A percentile compares a stretch with the other conserved stretches of the same genome.
These are phyloP conservation scores for Dendrophyllia cribrosa DNA, from an alignment of 64 coral and sea anemone genomes.

Conservation along the genomic window DNA sequence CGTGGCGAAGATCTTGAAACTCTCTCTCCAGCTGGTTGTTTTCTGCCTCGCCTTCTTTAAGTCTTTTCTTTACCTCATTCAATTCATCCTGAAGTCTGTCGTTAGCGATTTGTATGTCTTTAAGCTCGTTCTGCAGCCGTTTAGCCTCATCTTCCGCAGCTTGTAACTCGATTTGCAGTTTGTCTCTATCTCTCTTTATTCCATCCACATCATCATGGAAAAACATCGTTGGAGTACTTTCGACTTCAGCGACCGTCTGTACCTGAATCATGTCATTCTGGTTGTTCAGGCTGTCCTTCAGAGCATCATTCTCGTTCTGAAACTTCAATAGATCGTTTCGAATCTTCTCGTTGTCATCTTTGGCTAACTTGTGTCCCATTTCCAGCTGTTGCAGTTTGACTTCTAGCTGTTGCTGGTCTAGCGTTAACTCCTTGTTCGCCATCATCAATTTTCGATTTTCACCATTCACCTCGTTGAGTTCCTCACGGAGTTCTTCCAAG, in stretches of 20 bases:
- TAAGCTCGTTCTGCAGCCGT: slow-evolving; percentile 51
- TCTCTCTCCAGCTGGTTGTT: slow-evolving; percentile 75
- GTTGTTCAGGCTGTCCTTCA: slow-evolving; percentile 58
- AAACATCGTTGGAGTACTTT: slow-evolving; percentile 69
- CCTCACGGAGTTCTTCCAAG: slow-evolving; percentile 71
- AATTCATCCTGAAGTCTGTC: slow-evolving; percentile 43
- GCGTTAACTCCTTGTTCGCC: slow-evolving; percentile 83
- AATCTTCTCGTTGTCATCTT: slow-evolving; percentile 77
- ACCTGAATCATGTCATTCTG: slow-evolving; percentile 59
- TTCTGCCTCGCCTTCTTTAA: slow-evolving; percentile 74
- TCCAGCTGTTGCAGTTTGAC: slow-evolving; percentile 68
- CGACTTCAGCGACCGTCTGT: slow-evolving; percentile 73
- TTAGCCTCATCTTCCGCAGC: slow-evolving; percentile 55
- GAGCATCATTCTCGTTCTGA: slow-evolving; percentile 63
- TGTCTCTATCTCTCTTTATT: slow-evolving; percentile 78
- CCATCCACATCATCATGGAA: slow-evolving; percentile 85
- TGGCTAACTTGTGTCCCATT: slow-evolving; percentile 75
- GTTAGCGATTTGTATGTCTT: slow-evolving; percentile 71
- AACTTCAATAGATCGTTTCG: slow-evolving; percentile 62
- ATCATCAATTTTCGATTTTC: slow-evolving; percentile 73
- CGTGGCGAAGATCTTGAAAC: slow-evolving; percentile 71
- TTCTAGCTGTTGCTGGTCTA: slow-evolving; percentile 67
- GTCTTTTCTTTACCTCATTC: slow-evolving; percentile 67
- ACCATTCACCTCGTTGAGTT: slow-evolving; percentile 45
- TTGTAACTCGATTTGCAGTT: slow-evolving; percentile 74